phyloP scores from a whole-genome alignment of 2,888 invertebrate species.

The Xylophagus ater region DNA sequence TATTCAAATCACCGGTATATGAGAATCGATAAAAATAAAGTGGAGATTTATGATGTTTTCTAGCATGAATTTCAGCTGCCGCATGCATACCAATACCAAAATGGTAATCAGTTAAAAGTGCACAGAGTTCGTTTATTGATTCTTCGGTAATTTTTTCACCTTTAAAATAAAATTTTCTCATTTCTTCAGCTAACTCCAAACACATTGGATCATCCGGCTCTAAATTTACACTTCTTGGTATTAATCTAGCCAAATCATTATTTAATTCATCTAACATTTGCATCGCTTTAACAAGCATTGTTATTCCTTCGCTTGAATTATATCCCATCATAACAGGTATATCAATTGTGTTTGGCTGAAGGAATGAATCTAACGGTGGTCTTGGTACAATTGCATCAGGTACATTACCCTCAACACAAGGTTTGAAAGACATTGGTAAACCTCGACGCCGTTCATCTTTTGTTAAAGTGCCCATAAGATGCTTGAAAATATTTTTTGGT shows the following conservation, averaged over 20 bases:
- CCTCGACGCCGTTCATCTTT: constrained; percentile 29
- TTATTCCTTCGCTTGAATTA: constrained; percentile 45
- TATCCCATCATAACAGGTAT: constrained; percentile 45
- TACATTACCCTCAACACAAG: constrained; percentile 27
- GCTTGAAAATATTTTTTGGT: constrained; percentile 23
- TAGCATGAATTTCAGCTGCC: constrained; percentile 26
- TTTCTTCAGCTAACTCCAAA: constrained; percentile 21
- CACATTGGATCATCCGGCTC: constrained; percentile 20
- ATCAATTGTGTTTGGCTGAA: constrained; percentile 35
- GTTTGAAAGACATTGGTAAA: constrained; percentile 29
- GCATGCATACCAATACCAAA: constrained; percentile 28
- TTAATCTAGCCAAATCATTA: constrained; percentile 27
- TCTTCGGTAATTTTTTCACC: constrained; percentile 33
- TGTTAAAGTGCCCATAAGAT: constrained; percentile 21
- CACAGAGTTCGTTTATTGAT: constrained; percentile 37
- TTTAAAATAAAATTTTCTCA: constrained; percentile 40
- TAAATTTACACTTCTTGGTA: constrained; percentile 29
- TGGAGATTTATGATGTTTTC: constrained; percentile 30
- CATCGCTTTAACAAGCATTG: constrained; percentile 25
- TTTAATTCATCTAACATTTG: constrained; percentile 26
- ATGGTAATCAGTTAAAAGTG: constrained; percentile 42
- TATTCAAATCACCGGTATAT: constrained; percentile 45
- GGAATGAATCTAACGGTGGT: constrained; percentile 40
- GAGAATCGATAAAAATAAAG: constrained; percentile 49
- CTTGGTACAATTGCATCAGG: constrained; percentile 27